A percentile compares a stretch with the other conserved stretches of the same genome.
phyloP scores from a whole-genome alignment of 2,797 vertebrate genomes.

The Poliocrania exsul region DNA sequence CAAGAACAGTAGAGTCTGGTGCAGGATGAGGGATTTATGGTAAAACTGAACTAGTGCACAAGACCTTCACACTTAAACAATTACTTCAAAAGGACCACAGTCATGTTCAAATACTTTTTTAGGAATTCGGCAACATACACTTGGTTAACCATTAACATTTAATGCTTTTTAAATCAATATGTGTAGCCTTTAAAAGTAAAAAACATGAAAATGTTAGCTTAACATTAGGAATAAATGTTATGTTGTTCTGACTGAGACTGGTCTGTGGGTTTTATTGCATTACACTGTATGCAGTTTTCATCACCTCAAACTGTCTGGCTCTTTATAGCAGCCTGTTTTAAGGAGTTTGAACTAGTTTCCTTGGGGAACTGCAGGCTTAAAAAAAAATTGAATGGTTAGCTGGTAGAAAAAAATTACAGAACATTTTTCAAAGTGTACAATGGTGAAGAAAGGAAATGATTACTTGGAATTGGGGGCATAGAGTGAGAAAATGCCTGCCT shows the following conservation, averaged over 20 bases:
- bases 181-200: background rate
- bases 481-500: slow-evolving; percentile 38
- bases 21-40: background rate
- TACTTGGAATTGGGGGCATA: slow-evolving; percentile 24
- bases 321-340: slow-evolving; percentile 32
- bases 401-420: slow-evolving; percentile 33
- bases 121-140: background rate
- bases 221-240: slow-evolving; percentile 25
- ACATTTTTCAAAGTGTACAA: slow-evolving; percentile 48
- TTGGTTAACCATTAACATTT: background rate
- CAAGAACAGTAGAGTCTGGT: background rate
- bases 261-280: slow-evolving; percentile 18
- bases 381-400: slow-evolving; percentile 45
- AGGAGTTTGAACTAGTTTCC: slow-evolving; percentile 36
- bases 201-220: background rate
- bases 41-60: background rate
- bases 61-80: background rate
- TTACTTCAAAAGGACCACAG: background rate
- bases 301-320: slow-evolving; percentile 3
- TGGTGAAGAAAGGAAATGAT: slow-evolving; percentile 61
- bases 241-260: background rate
- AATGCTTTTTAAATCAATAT: background rate
- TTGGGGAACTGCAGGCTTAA: slow-evolving; percentile 16
- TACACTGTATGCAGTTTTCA: slow-evolving; percentile 18
- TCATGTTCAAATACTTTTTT: background rate